phyloP scores from a whole-genome alignment of 2,113 vertebrate genomes.

The Ariopsis seemanni region DNA sequence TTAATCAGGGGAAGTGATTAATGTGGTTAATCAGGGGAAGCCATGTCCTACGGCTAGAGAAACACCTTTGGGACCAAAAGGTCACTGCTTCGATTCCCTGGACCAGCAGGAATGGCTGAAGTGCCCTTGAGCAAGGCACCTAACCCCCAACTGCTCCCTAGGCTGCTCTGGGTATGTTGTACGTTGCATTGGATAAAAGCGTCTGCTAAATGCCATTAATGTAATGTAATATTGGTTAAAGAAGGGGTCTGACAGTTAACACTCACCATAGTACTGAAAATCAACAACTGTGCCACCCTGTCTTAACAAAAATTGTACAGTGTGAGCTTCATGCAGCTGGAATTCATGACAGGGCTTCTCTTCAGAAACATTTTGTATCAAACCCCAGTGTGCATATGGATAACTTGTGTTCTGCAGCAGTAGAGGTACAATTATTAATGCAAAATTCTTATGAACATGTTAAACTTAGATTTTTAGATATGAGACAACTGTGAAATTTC shows the following conservation, averaged over 20 bases:
- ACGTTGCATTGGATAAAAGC: too few species aligned
- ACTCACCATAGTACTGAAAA: neutral
- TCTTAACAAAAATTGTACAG: neutral
- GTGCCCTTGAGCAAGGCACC: too few species aligned
- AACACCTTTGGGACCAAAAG: too few species aligned
- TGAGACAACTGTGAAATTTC: neutral
- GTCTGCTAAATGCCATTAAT: too few species aligned
- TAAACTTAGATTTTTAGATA: neutral
- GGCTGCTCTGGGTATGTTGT: too few species aligned
- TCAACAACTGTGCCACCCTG: neutral
- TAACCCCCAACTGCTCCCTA: too few species aligned
- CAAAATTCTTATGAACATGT: neutral
- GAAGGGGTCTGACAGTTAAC: neutral
- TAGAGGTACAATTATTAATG: neutral
- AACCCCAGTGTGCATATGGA: neutral
- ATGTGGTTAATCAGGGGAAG: too few species aligned
- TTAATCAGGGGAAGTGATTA: too few species aligned
- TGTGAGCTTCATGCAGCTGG: neutral
- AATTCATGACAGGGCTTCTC: neutral
- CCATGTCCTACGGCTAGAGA: too few species aligned
- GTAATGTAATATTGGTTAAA: neutral
- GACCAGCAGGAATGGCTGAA: too few species aligned
- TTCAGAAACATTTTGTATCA: neutral
- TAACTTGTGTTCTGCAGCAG: neutral
- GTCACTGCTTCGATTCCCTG: too few species aligned